These are phyloP conservation scores for Tursiops truncatus DNA, from an alignment of 2,113 vertebrate genomes.

Conservation along the genomic window DNA sequence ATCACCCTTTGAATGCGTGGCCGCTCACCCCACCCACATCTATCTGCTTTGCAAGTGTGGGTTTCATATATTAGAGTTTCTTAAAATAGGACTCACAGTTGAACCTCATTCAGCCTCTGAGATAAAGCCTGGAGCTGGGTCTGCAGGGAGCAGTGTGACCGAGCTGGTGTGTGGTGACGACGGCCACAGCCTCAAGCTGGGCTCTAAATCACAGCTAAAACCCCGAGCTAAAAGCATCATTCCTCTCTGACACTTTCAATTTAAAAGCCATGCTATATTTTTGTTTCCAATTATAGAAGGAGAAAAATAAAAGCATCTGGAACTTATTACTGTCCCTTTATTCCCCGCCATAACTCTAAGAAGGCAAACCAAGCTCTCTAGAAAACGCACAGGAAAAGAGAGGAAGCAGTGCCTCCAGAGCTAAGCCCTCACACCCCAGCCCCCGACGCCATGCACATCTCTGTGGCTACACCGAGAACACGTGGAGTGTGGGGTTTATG, in stretches of 20 bases:
- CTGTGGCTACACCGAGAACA: conserved; percentile 15
- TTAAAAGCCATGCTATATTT: conserved; percentile 69
- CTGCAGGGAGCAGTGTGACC: conserved; percentile 51
- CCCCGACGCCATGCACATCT: background rate
- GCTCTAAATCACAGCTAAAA: conserved; percentile 63
- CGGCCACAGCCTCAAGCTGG: background rate
- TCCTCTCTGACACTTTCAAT: conserved; percentile 67
- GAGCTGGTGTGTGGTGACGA: background rate
- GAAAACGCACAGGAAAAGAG: background rate
- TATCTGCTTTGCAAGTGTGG: conserved; percentile 32
- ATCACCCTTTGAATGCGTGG: conserved; percentile 36
- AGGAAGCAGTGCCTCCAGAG: conserved; percentile 50
- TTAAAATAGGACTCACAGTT: conserved; percentile 54
- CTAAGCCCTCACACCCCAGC: background rate
- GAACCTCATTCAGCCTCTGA: background rate
- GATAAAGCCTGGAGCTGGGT: conserved; percentile 32
- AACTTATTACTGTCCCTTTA: conserved; percentile 69
- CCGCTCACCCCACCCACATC: background rate
- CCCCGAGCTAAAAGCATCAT: conserved; percentile 67
- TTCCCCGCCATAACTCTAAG: conserved; percentile 56
- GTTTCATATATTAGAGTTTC: conserved; percentile 37
- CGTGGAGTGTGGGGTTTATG: background rate
- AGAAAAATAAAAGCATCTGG: conserved; percentile 75
- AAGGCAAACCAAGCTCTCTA: conserved; percentile 64
- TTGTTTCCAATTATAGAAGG: conserved; percentile 76